phyloP scores from a whole-genome alignment of 1,140 invertebrate species.

The Drosophila bocqueti region DNA sequence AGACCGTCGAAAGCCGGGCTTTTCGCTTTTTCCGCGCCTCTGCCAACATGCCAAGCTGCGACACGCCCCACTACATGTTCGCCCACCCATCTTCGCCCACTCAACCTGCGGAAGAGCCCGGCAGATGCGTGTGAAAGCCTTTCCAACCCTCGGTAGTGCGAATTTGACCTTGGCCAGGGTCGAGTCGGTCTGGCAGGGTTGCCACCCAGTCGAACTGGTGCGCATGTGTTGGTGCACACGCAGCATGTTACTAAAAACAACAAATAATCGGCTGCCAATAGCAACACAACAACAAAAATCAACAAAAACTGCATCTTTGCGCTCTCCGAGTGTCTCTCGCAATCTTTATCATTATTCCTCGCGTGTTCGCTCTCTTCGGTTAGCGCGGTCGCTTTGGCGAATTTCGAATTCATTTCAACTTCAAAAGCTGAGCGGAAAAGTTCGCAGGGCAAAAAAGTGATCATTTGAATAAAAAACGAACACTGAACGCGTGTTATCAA shows the following conservation, averaged over 20 bases:
- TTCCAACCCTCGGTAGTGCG: not conserved
- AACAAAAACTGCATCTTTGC: conserved; percentile 55
- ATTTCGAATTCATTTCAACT: conserved; percentile 64
- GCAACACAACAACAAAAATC: conserved; percentile 68
- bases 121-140: not conserved
- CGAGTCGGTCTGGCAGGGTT: not conserved
- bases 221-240: conserved; percentile 19
- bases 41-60: not conserved
- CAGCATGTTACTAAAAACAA: conserved; percentile 4
- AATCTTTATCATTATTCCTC: conserved; percentile 9
- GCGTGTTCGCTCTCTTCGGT: conserved; percentile 14
- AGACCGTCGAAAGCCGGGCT: conserved; percentile 11
- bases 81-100: not conserved
- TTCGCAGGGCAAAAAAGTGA: conserved; percentile 37
- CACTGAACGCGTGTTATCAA: conserved; percentile 20
- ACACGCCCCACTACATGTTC: conserved; percentile 1
- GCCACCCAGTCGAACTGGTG: conserved; percentile 3
- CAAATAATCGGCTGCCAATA: conserved; percentile 64
- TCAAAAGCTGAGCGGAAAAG: conserved; percentile 68
- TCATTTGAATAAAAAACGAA: conserved; percentile 13
- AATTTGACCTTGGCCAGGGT: conserved; percentile 22
- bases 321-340: conserved; percentile 17
- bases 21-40: not conserved
- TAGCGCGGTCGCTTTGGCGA: conserved; percentile 32
- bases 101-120: not conserved